phyloP scores from a whole-genome alignment of 2,797 vertebrate genomes.

The Melanotaenia parkinsoni region DNA sequence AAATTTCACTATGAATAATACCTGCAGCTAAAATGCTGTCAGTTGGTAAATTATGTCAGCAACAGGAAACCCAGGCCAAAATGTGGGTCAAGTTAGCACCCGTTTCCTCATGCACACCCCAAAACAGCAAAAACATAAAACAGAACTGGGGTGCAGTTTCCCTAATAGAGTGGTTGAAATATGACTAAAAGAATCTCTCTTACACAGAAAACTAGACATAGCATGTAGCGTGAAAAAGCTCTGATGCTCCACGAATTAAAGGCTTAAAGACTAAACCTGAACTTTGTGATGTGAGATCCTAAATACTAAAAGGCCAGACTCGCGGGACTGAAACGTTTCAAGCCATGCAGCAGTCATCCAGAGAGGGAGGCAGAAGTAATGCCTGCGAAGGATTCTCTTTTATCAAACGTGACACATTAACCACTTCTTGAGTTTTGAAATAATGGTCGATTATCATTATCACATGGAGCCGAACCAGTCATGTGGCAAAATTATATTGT shows the following conservation, averaged over 20 bases:
- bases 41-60: slow-evolving; percentile 60
- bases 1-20: slow-evolving; percentile 52
- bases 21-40: slow-evolving; percentile 30
- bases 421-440: slow-evolving; percentile 56
- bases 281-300: slow-evolving; percentile 36
- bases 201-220: slow-evolving; percentile 32
- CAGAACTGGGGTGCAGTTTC: background rate
- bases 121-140: slow-evolving; percentile 50
- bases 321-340: slow-evolving; percentile 31
- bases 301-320: slow-evolving; percentile 21
- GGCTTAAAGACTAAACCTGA: slow-evolving; percentile 34
- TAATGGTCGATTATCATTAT: slow-evolving; percentile 54
- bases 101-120: slow-evolving; percentile 43
- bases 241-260: slow-evolving; percentile 6
- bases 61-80: slow-evolving; percentile 30
- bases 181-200: slow-evolving; percentile 34
- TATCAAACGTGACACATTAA: slow-evolving; percentile 65
- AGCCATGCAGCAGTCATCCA: slow-evolving; percentile 30
- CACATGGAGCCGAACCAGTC: slow-evolving; percentile 41
- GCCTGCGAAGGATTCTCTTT: slow-evolving; percentile 30
- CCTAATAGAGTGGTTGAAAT: slow-evolving; percentile 29
- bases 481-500: slow-evolving; percentile 37
- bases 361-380: slow-evolving; percentile 15
- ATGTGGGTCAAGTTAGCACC: slow-evolving; percentile 46
- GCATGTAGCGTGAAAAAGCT: slow-evolving; percentile 6